Evolutionary conservation across 2,113 vertebrate species (phyloP).

Genomic region (Picathartes gymnocephalus): DNA sequence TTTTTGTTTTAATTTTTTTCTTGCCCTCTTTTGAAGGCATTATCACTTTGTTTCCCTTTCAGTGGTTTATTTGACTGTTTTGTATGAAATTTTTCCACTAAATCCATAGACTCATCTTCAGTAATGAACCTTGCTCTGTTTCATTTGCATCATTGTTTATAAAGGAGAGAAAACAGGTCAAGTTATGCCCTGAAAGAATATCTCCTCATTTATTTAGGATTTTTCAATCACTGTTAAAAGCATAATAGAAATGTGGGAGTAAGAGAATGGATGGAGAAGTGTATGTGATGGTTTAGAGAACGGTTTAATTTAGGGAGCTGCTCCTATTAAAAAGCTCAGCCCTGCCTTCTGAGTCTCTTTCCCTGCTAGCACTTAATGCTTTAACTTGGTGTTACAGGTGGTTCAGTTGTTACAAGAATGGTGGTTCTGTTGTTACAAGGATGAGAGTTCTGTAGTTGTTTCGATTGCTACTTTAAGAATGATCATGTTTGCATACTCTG

Average conservation of each 20-base stretch:
- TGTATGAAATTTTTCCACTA: not conserved
- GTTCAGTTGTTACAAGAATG: not conserved
- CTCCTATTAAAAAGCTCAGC: not conserved
- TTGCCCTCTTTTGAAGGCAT: not conserved
- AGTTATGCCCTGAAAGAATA: constrained; percentile 18
- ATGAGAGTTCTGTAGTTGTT: not conserved
- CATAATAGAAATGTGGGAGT: not conserved
- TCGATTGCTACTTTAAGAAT: not conserved
- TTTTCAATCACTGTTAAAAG: not conserved
- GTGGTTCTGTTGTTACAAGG: not conserved
- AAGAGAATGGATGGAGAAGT: not conserved
- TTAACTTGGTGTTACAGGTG: not conserved
- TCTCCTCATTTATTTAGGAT: not conserved
- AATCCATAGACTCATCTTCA: not conserved
- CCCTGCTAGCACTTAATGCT: not conserved
- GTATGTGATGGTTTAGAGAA: accelerated
- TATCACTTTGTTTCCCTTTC: not conserved
- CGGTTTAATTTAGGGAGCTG: not conserved
- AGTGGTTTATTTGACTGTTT: not conserved
- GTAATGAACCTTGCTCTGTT: not conserved
- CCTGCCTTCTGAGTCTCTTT: not conserved
- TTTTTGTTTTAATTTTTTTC: not conserved
- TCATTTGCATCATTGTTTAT: constrained; percentile 29
- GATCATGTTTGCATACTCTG: accelerated
- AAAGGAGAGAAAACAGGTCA: constrained; percentile 36